phyloP scores from a whole-genome alignment of 2,797 vertebrate species.

The Lacerta viridis region DNA sequence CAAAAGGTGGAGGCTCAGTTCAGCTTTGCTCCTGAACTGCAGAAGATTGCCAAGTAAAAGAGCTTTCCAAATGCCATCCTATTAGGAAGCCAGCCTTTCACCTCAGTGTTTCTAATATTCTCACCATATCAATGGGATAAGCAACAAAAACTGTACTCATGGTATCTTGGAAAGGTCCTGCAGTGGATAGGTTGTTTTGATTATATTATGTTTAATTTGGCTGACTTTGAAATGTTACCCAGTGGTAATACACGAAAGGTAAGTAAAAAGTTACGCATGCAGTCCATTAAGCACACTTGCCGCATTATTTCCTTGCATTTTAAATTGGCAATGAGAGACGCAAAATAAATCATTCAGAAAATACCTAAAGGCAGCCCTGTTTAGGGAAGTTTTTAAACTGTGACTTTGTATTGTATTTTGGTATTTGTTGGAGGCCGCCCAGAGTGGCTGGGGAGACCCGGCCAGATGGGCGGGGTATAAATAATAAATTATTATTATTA shows the following conservation, averaged over 20 bases:
- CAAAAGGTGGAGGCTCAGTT: constrained; percentile 77
- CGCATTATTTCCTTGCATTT: constrained; percentile 35
- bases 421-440: too few relatives aligned
- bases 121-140: constrained; percentile 61
- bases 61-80: constrained; percentile 65
- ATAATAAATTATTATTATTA: too few relatives aligned
- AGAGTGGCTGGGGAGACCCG: too few relatives aligned
- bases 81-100: constrained; percentile 72
- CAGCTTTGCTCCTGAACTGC: constrained; percentile 78
- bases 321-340: constrained; percentile 47
- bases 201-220: constrained; percentile 57
- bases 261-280: constrained; percentile 23
- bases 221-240: constrained; percentile 53
- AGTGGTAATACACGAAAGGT: constrained; percentile 38
- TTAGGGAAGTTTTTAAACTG: too few relatives aligned
- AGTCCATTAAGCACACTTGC: constrained; percentile 37
- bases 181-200: constrained; percentile 42
- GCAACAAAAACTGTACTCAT: constrained; percentile 48
- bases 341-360: constrained; percentile 40
- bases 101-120: constrained; percentile 67
- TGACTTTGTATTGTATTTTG: too few relatives aligned
- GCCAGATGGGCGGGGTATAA: too few relatives aligned
- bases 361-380: too few relatives aligned
- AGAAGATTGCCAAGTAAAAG: constrained; percentile 70
- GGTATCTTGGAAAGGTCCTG: constrained; percentile 51